Evolutionary conservation across 2,888 invertebrate genomes (phyloP), one percentile per base, ranked within the genome.

Genomic region (Meteorus cinctellus): DNA sequence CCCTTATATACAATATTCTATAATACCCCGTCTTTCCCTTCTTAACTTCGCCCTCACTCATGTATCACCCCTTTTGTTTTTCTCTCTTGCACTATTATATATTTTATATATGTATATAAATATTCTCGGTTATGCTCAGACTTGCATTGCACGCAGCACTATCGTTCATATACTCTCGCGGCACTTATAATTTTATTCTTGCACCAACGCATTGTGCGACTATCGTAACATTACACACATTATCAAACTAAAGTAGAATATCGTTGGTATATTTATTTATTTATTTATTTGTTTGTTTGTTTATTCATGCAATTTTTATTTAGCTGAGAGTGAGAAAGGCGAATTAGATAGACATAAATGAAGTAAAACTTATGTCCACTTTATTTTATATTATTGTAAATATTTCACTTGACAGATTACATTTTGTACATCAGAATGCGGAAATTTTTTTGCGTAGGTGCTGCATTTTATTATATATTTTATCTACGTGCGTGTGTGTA

Each of bases 101-200:
- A 59, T 62, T 31, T 55, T 24, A 55, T 19, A 19, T n/a, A 6
- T 55, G 8, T 55, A 6, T 19, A n/a, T 34, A 10, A 34, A 41
- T 41, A 41, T 19, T n/a, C 24, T 34, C 34, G 4, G 34, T 55
- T 27, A 16, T 48, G 12, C 14, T 31, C 45, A 29, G 16, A 55
- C 55, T 19, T 24, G 8, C 10, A 55, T 55, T 6, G n/a, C 19
- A 14, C 0, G 16, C n/a, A 48, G 16, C n/a, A 48, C n/a, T n/a
- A 10, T 48, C 16, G 14, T 48, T n/a, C 65, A 16, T 51, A 36
- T 36, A 29, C 24, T 75, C 71, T 75, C 51, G 55, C 70, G 63
- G 75, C 73, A 74, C 77, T 81, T 81, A 77, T 80, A 81, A 82
- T 82, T 82, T 80, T 78, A 78, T 79, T 77, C 71, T 75, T 77